Conservation (phyloP, 2,888 invertebrate genomes). For the Aricia artaxerxes region DNA sequence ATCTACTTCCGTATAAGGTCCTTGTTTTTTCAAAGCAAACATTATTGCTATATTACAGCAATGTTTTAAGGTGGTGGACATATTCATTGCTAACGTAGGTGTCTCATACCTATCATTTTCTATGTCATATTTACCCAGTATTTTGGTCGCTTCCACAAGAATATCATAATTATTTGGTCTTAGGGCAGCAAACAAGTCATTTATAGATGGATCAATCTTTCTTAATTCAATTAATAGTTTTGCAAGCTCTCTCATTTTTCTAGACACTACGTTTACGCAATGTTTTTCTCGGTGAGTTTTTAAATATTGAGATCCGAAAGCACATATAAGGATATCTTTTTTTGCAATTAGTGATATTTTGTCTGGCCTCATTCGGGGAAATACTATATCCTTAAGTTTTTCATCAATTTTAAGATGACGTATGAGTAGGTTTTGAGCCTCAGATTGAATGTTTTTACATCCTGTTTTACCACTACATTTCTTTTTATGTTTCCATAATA, state of each 20-base stretch:
- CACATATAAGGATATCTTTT: conserved; percentile 41
- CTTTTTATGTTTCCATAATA: conserved; percentile 39
- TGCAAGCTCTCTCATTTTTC: conserved; percentile 46
- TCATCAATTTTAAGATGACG: conserved; percentile 34
- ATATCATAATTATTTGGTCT: conserved; percentile 36
- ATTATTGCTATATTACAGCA: conserved; percentile 44
- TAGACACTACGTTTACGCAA: conserved; percentile 42
- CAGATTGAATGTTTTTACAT: conserved; percentile 43
- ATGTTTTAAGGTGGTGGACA: conserved; percentile 46
- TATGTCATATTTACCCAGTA: conserved; percentile 40
- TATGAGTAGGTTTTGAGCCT: conserved; percentile 47
- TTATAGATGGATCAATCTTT: conserved; percentile 41
- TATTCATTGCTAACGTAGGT: conserved; percentile 47
- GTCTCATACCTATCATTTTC: conserved; percentile 42
- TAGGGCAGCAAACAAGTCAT: conserved; percentile 39
- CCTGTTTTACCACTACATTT: conserved; percentile 24
- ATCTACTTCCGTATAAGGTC: not conserved
- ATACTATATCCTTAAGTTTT: conserved; percentile 44
- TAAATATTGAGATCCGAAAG: conserved; percentile 41
- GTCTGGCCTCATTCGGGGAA: conserved; percentile 45
- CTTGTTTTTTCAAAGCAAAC: conserved; percentile 37
- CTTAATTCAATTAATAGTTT: conserved; percentile 45
- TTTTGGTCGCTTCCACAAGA: conserved; percentile 42
- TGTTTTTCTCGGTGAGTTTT: conserved; percentile 44
- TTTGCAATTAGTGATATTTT: conserved; percentile 45